phyloP scores from a whole-genome alignment of 2,113 vertebrate genomes.

The Tragelaphus scriptus region DNA sequence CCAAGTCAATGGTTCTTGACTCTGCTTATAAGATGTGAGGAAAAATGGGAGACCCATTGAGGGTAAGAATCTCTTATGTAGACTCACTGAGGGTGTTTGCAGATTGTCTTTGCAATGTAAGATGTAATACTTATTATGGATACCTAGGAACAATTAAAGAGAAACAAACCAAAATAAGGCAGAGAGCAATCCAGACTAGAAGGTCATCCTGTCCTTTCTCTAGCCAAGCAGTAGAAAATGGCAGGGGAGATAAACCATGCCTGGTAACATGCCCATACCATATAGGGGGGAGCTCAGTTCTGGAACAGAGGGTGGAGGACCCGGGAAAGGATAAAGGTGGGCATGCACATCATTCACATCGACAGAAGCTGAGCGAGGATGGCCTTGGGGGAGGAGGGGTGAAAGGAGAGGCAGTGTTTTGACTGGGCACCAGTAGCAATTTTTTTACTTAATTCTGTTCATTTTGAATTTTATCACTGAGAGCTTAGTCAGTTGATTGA shows the following conservation, averaged over 20 bases:
- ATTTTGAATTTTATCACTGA: not conserved
- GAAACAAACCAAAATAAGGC: not conserved
- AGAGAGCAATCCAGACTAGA: not conserved
- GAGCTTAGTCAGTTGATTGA: not conserved
- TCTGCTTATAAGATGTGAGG: not conserved
- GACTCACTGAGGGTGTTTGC: not conserved
- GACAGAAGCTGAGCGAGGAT: not conserved
- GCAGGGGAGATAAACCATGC: not conserved
- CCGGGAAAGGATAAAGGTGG: not conserved
- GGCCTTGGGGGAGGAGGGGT: fast-evolving
- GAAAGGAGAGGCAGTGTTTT: not conserved
- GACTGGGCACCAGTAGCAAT: not conserved
- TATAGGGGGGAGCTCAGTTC: not conserved
- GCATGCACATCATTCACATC: not conserved
- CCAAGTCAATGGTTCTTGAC: not conserved
- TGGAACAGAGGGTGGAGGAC: not conserved
- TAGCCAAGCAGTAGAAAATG: not conserved
- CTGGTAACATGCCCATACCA: not conserved
- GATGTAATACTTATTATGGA: not conserved
- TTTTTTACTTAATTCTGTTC: not conserved
- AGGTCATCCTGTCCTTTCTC: not conserved
- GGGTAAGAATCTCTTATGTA: not conserved
- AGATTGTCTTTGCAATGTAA: not conserved
- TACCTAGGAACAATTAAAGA: not conserved
- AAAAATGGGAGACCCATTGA: not conserved